Evolutionary conservation across 2,888 invertebrate genomes (phyloP), one percentile per base, ranked within the genome.

Genomic region (Trachelus stipa): DNA sequence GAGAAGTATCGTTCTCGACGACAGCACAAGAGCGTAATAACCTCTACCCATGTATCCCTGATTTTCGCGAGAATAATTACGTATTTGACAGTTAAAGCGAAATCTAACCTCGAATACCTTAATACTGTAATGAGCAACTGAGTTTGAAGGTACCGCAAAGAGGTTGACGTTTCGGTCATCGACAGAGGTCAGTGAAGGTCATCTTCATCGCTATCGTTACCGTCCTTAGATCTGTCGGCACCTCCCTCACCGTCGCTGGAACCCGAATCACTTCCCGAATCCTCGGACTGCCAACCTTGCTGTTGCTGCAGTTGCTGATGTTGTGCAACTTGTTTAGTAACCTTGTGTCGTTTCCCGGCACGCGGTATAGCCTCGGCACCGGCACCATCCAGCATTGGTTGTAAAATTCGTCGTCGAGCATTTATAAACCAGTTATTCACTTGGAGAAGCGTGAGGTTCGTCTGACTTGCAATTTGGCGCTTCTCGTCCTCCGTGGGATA

Each of bases 401-500:
- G 98, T 77, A 98, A 92, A 86, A 98, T 98, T 84, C 98, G 93
- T 79, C 98, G 94, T 68, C 98, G 93, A 4, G 98, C 98, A 92
- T 98, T 98, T 84, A 98, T 98, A 92, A 98, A 97, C 97, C 97
- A 97, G 90, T 97, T 97, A 92, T 97, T 97, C 81, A 98, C 97
- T 92, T 97, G 97, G 73, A 97, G 93, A 76, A 97, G 92, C 0
- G 98, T 98, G 78, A 98, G 94, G 87, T 97, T 95, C 68, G 98
- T 98, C 91, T 98, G 97, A 35, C 95, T 95, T 3, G 98, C 97
- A 80, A 98, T 96, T 81, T 96, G 95, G 56, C 97, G 94, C 91
- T 98, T 98, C 91, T 98, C 98, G 88, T 98, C 98, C 91, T 98
- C 98, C 75, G 98, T 98, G 0, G 98, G 98, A 91, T 98, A 98